Evolutionary conservation across 2,888 invertebrate genomes (phyloP).

Genomic region (Caenorhabditis sp.): DNA sequence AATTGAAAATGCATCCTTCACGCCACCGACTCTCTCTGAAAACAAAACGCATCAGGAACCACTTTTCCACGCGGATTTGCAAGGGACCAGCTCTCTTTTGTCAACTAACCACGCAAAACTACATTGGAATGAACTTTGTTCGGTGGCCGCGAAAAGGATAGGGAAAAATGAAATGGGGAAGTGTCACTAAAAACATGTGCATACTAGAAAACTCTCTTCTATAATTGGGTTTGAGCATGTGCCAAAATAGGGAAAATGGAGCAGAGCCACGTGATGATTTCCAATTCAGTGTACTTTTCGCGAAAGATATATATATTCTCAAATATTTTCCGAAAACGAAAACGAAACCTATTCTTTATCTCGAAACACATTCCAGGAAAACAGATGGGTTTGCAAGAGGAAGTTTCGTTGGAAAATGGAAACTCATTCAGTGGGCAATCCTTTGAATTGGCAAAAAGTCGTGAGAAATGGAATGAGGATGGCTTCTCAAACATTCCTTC

Average conservation of each 20-base stretch:
- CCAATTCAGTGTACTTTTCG: no score
- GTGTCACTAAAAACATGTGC: slow-evolving; percentile 9
- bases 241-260: no score
- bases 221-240: slow-evolving; percentile 46
- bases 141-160: slow-evolving; percentile 2
- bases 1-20: not conserved
- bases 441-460: slow-evolving; percentile 51
- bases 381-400: slow-evolving; percentile 24
- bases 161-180: slow-evolving; percentile 7
- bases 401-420: not conserved
- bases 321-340: no score
- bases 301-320: no score
- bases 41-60: slow-evolving; percentile 26
- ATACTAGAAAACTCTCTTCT: slow-evolving; percentile 8
- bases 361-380: slow-evolving; percentile 44
- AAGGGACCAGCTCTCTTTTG: not conserved
- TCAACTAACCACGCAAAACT: no score
- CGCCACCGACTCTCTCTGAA: no score
- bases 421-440: slow-evolving; percentile 44
- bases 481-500: slow-evolving; percentile 7
- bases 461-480: slow-evolving; percentile 36
- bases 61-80: slow-evolving; percentile 38
- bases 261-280: slow-evolving; percentile 24
- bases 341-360: slow-evolving; percentile 21
- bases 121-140: slow-evolving; percentile 27